Percentiles rank a stretch among this genome's conserved stretches.
Evolutionary conservation across 2,888 invertebrate genomes (phyloP).

Genomic region (Cerastis leucographa): DNA sequence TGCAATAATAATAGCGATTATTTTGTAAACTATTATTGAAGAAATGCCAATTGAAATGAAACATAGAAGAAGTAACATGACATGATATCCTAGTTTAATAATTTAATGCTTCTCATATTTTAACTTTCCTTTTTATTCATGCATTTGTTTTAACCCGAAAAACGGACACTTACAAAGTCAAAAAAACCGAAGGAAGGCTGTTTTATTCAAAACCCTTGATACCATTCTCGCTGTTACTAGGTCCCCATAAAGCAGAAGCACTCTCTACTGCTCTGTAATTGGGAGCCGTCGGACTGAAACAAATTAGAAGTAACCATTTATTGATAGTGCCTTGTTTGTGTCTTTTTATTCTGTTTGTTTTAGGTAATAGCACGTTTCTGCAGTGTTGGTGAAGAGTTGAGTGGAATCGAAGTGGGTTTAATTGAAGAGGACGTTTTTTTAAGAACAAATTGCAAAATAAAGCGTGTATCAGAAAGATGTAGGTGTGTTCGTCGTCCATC

Average conservation of each 20-base stretch:
- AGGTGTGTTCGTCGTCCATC: too few relatives aligned
- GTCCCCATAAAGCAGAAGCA: conserved; percentile 45
- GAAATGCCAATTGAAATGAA: neutral
- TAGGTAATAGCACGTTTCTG: neutral
- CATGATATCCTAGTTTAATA: neutral
- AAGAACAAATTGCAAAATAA: neutral
- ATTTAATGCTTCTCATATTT: neutral
- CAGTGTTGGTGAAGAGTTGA: conserved; percentile 5
- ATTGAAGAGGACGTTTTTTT: neutral
- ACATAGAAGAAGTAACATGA: neutral
- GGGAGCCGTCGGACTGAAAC: conserved; percentile 66
- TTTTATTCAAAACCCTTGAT: neutral
- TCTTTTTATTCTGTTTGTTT: conserved; percentile 40
- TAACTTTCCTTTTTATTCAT: neutral
- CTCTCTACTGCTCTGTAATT: conserved; percentile 64
- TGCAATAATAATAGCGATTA: neutral
- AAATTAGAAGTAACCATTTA: conserved; percentile 69
- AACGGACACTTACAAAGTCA: too few relatives aligned
- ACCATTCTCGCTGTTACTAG: conserved; percentile 32
- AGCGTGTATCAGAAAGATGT: too few relatives aligned
- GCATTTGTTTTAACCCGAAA: too few relatives aligned
- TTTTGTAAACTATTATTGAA: neutral
- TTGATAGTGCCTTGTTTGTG: conserved; percentile 50
- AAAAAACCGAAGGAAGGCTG: neutral
- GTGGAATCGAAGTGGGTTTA: neutral